Conservation (phyloP, 1,140 invertebrate species). For the Aricia agestis region DNA sequence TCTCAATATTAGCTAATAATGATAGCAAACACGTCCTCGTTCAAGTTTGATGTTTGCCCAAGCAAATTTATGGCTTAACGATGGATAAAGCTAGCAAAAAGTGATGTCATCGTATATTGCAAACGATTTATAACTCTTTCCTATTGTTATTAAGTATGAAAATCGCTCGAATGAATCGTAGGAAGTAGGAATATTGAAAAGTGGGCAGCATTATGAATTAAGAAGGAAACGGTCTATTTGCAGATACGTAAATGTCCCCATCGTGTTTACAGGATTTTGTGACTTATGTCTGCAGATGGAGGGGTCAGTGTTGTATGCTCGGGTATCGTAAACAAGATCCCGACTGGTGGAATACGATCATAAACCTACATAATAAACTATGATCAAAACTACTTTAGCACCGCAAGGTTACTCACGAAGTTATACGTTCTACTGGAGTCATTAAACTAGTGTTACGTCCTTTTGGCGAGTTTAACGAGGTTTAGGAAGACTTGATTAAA, state of each 20-base stretch:
- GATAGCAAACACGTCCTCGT: background rate
- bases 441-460: no score
- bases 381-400: background rate
- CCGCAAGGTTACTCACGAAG: no score
- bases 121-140: background rate
- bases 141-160: background rate
- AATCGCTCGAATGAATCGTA: background rate
- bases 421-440: no score
- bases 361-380: conserved; percentile 11
- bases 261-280: background rate
- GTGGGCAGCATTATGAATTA: conserved; percentile 13
- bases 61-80: background rate
- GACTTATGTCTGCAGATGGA: background rate
- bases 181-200: conserved; percentile 11
- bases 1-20: background rate
- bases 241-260: conserved; percentile 5
- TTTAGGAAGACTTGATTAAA: no score
- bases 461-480: no score
- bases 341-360: background rate
- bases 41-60: background rate
- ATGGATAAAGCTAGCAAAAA: background rate
- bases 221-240: conserved; percentile 13
- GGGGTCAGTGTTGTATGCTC: background rate
- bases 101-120: background rate
- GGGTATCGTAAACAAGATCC: background rate